Evolutionary conservation across 2,888 invertebrate genomes (phyloP).

Genomic region (Alsophila aescularia): DNA sequence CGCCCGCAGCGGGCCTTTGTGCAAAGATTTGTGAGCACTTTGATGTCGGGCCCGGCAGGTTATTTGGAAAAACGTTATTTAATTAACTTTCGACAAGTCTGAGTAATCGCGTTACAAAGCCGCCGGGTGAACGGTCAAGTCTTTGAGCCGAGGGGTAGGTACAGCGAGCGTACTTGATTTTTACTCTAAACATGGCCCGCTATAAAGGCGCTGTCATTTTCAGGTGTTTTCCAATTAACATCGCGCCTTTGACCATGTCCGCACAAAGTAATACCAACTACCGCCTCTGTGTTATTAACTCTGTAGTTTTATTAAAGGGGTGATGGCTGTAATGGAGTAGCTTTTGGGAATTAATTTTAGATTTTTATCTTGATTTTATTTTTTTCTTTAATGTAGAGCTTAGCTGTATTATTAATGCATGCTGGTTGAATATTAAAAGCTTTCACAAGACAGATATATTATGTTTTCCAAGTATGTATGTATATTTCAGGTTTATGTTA

Average conservation of each 20-base stretch:
- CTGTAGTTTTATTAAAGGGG: slow-evolving; percentile 68
- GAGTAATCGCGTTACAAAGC: slow-evolving; percentile 83
- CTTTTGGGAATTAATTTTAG: slow-evolving; percentile 46
- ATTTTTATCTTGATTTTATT: slow-evolving; percentile 11
- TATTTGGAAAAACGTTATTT: slow-evolving; percentile 84
- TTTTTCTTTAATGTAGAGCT: slow-evolving; percentile 15
- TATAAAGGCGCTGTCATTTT: slow-evolving; percentile 81
- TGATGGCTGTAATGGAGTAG: slow-evolving; percentile 59
- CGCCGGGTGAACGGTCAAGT: slow-evolving; percentile 76
- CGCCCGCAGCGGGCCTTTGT: slow-evolving; percentile 78
- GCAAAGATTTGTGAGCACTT: slow-evolving; percentile 74
- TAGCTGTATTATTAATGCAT: not conserved
- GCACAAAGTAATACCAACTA: slow-evolving; percentile 67
- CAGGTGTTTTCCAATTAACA: slow-evolving; percentile 84
- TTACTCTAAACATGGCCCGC: slow-evolving; percentile 75
- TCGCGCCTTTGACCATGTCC: slow-evolving; percentile 78
- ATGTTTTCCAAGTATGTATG: no score
- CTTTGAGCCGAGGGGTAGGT: slow-evolving; percentile 64
- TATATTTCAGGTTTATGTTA: no score
- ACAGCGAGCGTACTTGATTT: slow-evolving; percentile 72
- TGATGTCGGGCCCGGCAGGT: slow-evolving; percentile 77
- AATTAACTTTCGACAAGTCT: slow-evolving; percentile 84
- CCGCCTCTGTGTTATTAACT: slow-evolving; percentile 69
- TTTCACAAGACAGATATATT: no score
- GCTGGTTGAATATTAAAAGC: not conserved